Conservation (phyloP, 2,797 vertebrate species). For the Euphonia xanthogaster region DNA sequence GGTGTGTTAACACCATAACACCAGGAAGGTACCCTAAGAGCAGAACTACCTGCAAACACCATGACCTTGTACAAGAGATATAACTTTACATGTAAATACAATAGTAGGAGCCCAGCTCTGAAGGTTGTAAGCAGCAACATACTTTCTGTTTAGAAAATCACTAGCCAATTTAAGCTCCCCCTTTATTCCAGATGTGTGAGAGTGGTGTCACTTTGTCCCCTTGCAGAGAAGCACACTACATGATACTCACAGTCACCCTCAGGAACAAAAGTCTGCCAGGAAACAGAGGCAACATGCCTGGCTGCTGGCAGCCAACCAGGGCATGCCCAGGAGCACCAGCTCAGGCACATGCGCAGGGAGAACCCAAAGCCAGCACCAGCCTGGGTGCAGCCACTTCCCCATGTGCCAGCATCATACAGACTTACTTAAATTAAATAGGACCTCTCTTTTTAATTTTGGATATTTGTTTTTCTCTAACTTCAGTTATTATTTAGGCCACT, state of each 20-base stretch:
- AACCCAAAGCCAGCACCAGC: background rate
- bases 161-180: background rate
- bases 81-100: background rate
- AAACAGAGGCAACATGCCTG: background rate
- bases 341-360: background rate
- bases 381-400: background rate
- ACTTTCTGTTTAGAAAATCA: background rate
- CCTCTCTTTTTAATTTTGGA: background rate
- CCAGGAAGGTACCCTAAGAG: background rate
- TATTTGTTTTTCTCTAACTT: background rate
- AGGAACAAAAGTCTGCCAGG: background rate
- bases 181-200: background rate
- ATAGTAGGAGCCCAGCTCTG: background rate
- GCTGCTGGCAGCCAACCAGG: fast-evolving
- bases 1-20: background rate
- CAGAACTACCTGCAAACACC: background rate
- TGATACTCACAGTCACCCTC: background rate
- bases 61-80: background rate
- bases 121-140: background rate
- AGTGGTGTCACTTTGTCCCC: background rate
- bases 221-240: background rate
- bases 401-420: fast-evolving
- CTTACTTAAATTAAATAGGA: background rate
- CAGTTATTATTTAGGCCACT: background rate
- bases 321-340: background rate